These are phyloP conservation scores for Gorilla gorilla DNA, from an alignment of 2,113 vertebrate genomes.

Conservation along the genomic window DNA sequence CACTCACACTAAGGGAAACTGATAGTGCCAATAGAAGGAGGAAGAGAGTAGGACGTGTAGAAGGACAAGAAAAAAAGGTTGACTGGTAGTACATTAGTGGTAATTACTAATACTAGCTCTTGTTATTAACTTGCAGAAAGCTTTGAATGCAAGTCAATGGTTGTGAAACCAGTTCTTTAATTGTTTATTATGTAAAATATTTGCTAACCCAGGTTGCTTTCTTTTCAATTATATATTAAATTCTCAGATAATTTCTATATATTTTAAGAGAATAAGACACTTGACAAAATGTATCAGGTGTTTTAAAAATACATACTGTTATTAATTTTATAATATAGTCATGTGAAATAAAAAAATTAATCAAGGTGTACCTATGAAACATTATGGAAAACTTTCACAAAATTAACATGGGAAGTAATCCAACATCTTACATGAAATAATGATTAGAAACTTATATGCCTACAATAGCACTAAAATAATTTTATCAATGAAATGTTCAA, in stretches of 20 bases:
- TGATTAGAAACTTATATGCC: background rate
- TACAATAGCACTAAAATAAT: background rate
- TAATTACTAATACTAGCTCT: background rate
- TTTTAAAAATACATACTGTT: background rate
- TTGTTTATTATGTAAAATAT: background rate
- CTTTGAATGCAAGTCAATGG: background rate
- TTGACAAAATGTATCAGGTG: background rate
- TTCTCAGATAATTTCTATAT: background rate
- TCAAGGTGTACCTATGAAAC: background rate
- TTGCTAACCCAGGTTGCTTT: background rate
- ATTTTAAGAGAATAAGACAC: background rate
- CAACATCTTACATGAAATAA: background rate
- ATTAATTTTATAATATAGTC: background rate
- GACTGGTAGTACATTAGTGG: too few relatives aligned
- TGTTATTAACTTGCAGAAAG: background rate
- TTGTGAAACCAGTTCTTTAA: background rate
- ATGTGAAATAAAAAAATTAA: background rate
- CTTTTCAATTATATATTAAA: background rate
- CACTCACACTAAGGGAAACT: background rate
- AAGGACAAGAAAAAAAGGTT: background rate
- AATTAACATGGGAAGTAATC: background rate
- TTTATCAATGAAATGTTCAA: background rate
- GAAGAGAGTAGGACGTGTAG: rapidly evolving
- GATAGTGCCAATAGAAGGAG: background rate
- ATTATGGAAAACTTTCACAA: background rate